Evolutionary conservation across 2,888 invertebrate genomes (phyloP), one percentile per base, ranked within the genome.

Genomic region (Lasiommata megera): DNA sequence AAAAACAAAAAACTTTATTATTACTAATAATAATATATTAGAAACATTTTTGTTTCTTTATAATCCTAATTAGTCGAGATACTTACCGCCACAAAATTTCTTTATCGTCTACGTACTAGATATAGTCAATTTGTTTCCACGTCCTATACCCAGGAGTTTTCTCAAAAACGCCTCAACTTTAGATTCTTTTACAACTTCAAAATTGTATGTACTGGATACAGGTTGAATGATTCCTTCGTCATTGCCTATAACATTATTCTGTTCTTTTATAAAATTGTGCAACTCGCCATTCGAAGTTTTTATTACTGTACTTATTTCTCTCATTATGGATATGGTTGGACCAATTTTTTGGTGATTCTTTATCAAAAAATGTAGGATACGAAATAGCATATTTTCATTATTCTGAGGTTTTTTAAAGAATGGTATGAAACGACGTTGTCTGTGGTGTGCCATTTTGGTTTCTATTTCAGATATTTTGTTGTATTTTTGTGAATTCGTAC

Each of bases 301-400:
- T 0, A 88, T 80, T 2, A 86, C 46, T 0, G 88, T 86, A 18
- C 75, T 82, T 0, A 88, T 82, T 41, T 88, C 88, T 6, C 86
- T 59, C 60, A 83, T 77, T 0, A 87, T 80, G 0, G 80, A 80
- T 1, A 84, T 71, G 0, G 87, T 74, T 1, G 88, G 88, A 0
- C 82, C 37, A 0, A 82, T 70, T 7, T 68, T 77, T 47, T 67
- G 77, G 0, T 81, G 69, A 31, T 84, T 76, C 41, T 70, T 79
- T 0, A 79, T 54, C 0, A 88, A 50, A 14, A 84, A 86, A 36
- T 80, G 74, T 5, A 84, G 46, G 53, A 82, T 73, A 70, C 61
- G 74, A 7, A 79, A 74, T 8, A 85, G 40, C 53, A 84, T 74
- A 31, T 73, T 83, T 3, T 77, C 76, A 28, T 64, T 71, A 1